Conservation (phyloP, 2,113 vertebrate species). For the Perognathus longimembris region DNA sequence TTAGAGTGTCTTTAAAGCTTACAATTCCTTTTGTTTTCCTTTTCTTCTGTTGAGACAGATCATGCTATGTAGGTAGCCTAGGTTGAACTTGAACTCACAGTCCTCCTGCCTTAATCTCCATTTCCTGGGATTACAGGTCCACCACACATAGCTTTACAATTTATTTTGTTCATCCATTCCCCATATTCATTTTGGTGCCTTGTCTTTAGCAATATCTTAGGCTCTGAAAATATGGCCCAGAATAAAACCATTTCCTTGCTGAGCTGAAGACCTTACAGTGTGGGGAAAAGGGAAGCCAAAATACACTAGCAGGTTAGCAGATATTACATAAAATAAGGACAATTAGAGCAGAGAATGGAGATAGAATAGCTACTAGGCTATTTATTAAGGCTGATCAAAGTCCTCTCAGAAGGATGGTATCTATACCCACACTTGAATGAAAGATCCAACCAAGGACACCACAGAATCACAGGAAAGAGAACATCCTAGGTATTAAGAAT, state of each 20-base stretch:
- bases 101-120: background rate
- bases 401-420: background rate
- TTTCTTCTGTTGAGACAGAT: too few relatives aligned
- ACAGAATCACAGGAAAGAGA: background rate
- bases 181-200: background rate
- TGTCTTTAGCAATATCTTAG: constrained; percentile 38
- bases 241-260: constrained; percentile 21
- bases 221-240: background rate
- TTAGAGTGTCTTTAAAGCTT: constrained; percentile 22
- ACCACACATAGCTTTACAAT: background rate
- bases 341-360: background rate
- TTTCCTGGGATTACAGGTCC: background rate
- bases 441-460: background rate
- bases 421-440: background rate
- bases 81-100: background rate
- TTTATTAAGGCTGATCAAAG: background rate
- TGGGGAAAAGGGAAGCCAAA: background rate
- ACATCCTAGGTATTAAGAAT: background rate
- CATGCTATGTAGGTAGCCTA: background rate
- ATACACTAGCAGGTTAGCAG: background rate
- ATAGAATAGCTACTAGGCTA: background rate
- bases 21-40: background rate
- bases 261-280: background rate
- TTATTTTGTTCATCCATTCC: background rate
- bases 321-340: background rate